Base-by-base conservation (phyloP, 1,140 invertebrate species). In the Bombus waltoni region DNA sequence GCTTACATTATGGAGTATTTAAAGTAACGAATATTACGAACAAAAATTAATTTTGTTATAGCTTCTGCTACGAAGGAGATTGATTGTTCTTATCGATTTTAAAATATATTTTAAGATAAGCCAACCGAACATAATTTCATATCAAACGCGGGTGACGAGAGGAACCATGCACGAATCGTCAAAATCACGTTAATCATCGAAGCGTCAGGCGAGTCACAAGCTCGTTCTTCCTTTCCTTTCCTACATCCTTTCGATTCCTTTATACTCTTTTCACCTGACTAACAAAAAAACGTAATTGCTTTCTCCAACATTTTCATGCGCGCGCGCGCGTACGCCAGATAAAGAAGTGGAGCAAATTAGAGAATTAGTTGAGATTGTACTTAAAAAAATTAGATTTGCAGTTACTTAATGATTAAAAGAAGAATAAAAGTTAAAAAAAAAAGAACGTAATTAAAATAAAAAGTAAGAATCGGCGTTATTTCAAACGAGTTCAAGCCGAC, bases 161-260 rank as follows among this genome's bases (percentile, higher is more conserved):
- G 70, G 44, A 62, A 73, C n/a, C 22, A 62, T 53, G 40, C 62
- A 72, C 25, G 44, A 70, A 38, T 40, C 68, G 25, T 71, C 68
- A 40, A 76, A 35, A 47, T 85, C 83, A 74, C 78, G 77, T 85
- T 85, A 68, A 66, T 68, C 83, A 83, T 53, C 59, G 65, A 62
- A 87, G 81, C 87, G 70, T 81, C 76, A 83, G 85, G 53, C 57
- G 87, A 89, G 80, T 74, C 71, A 86, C 62, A 78, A 42, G 65
- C 87, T 89, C 88, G 87, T 89, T 89, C 75, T 81, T 89, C 79
- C 88, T 87, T 87, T 59, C 80, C 72, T 47, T 80, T 83, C 47
- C 80, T 79, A 38, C 72, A 57, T 81, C 66, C 53, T 70, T 82
- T 62, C 42, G 40, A 9, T 66, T 47, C 47, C 86, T 47, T 66